Base-by-base conservation (phyloP, 2,113 vertebrate species). In the Maccullochella peelii region DNA sequence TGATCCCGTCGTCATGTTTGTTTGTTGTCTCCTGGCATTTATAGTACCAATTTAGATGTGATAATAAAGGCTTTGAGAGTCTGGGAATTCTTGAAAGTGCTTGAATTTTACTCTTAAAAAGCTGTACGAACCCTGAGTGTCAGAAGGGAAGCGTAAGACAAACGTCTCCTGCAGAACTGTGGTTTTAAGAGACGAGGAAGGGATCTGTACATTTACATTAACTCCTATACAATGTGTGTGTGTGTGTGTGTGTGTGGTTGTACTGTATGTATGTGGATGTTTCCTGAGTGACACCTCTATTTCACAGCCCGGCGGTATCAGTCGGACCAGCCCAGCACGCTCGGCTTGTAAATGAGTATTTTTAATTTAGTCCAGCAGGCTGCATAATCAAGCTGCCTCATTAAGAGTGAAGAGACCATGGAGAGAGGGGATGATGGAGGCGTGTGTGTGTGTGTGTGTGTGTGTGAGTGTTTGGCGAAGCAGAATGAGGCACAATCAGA, bases 291-390 rank as follows among this genome's bases (percentile, higher is more conserved):
- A 70, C 71, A 47, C 59, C 36, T 75, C 54, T 58, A 30, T 33
- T 77, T 58, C 77, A 66, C 71, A 49, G 73, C 62, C 18, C 1
- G 38, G 52, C 14, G 6, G 36, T 73, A 79, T 89, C 86, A 55
- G 82, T 25, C 10, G 2, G 50, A 85, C 58, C 80, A 75, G 86
- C 84, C 57, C 77, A 23, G 65, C 66, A 58, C 65, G 74, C 77
- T 85, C 21, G 1, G 75, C 86, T 91, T 92, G 71, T 86, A 87
- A 92, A 92, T 86, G 52, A 88, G 73, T 73, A 36, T 65, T 83
- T 91, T 88, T 90, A 88, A 92, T 92, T 79, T 77, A 82, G 91
- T 86, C 88, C 85, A 78, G 86, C 74, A 57, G 83, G 77, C 88
- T 77, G 86, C 74, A 77, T 86, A 86, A 89, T 91, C 78, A 77